Percentiles rank a stretch among this genome's conserved stretches.
Conservation (phyloP, 2,113 vertebrate species). For the Centropus unirufus region DNA sequence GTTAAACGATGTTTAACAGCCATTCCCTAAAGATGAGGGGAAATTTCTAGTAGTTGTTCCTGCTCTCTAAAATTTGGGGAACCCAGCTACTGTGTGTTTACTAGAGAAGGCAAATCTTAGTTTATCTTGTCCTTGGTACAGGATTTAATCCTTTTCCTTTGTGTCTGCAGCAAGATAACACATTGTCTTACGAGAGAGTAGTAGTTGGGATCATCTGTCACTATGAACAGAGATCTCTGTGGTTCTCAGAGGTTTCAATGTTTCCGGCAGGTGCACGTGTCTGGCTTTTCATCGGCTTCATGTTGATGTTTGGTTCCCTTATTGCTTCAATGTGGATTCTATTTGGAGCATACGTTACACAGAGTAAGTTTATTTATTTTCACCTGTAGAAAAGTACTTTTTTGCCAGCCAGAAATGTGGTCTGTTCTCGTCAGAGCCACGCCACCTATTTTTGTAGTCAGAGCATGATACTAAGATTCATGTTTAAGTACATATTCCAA, state of each 20-base stretch:
- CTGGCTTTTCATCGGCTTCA: slow-evolving; percentile 93
- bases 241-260: neutral
- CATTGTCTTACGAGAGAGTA: neutral
- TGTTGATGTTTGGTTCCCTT: slow-evolving; percentile 93
- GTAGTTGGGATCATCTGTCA: neutral
- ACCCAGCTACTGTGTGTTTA: neutral
- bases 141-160: neutral
- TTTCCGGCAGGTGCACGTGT: slow-evolving; percentile 84
- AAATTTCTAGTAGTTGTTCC: neutral
- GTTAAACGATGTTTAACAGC: neutral
- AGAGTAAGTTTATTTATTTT: slow-evolving; percentile 75
- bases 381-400: neutral
- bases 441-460: neutral
- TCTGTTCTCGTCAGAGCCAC: neutral
- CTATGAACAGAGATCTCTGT: accelerated
- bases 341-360: slow-evolving; percentile 87
- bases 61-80: neutral
- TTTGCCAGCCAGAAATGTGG: neutral
- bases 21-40: neutral
- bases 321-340: slow-evolving; percentile 94
- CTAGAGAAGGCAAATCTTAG: neutral
- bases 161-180: neutral
- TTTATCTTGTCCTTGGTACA: neutral
- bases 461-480: neutral
- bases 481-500: neutral